Base-by-base conservation (phyloP, 1,140 invertebrate species). In the Aphelenchoides besseyi region DNA sequence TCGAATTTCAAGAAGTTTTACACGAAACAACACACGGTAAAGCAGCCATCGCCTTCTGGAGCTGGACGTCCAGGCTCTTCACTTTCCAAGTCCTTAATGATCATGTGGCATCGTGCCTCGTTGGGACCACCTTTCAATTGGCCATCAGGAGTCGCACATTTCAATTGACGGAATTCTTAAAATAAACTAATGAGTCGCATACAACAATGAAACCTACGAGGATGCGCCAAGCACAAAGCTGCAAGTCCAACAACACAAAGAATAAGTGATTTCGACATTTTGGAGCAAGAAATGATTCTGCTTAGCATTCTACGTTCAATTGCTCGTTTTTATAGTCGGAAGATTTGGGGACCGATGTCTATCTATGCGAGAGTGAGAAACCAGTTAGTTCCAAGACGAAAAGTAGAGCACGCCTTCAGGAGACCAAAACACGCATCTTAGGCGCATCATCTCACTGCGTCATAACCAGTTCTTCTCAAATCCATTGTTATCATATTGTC, bases 1-100 rank as follows among this genome's bases (percentile, higher is more conserved):
- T 1, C 16, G 12, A 5, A 68, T 2, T 29, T 3, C 1, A 18
- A 66, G n/a, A 29, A 0, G 12, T 26, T 52, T 12, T 57, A 52
- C n/a, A 8, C 28, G 35, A n/a, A 29, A 18, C 8, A 32, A 48
- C 55, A 55, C 41, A 78, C 75, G 23, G 32, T 69, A 48, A 81
- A 82, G 68, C 83, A 85, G n/a, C 81, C 81, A 71, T 83, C 77
- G 35, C 83, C 83, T 55, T 81, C 84, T 18, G 81, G 76, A 16
- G 84, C 82, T 16, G 80, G 80, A 30, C 81, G 61, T 32, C 81
- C 81, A 8, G 83, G 73, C 16, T 69, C 61, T 41, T 83, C 74
- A 29, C 70, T 70, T 64, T 82, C 81, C 30, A 63, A 32, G 35
- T 83, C 83, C 61, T 82, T 82, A 53, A 82, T 74, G 33, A 84